These are phyloP conservation scores for Sialia sialis DNA, from an alignment of 2,113 vertebrate genomes.

Conservation along the genomic window DNA sequence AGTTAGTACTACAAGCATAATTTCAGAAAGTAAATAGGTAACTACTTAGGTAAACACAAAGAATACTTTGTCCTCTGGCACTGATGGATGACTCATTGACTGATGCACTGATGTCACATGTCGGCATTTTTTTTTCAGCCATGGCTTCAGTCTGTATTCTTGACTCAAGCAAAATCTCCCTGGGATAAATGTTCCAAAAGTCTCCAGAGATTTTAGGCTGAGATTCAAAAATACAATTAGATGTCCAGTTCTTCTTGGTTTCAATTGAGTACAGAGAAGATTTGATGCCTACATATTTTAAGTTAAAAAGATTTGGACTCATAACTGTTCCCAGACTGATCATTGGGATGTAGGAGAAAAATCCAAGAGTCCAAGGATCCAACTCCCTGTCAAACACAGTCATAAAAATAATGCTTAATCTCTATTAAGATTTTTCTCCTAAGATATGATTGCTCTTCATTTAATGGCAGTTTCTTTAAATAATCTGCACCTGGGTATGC, in stretches of 20 bases:
- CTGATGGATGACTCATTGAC: constrained; percentile 31
- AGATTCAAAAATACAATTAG: constrained; percentile 20
- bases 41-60: constrained; percentile 33
- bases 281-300: background rate
- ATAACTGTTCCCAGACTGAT: background rate
- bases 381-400: background rate
- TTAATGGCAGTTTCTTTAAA: background rate
- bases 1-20: background rate
- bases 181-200: background rate
- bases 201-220: constrained; percentile 18
- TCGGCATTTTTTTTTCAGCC: background rate
- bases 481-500: background rate
- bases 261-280: background rate
- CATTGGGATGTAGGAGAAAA: background rate
- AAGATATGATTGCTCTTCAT: background rate
- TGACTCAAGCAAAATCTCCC: constrained; percentile 15
- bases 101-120: background rate
- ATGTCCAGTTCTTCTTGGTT: background rate
- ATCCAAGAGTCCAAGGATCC: background rate
- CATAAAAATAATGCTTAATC: background rate
- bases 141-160: background rate
- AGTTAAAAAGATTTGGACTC: background rate
- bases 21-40: constrained; percentile 49
- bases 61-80: constrained; percentile 39
- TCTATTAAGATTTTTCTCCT: background rate